Percentiles rank a stretch among this genome's conserved stretches.
Evolutionary conservation across 2,888 invertebrate genomes (phyloP).

Genomic region (Sinotaia quadrata): DNA sequence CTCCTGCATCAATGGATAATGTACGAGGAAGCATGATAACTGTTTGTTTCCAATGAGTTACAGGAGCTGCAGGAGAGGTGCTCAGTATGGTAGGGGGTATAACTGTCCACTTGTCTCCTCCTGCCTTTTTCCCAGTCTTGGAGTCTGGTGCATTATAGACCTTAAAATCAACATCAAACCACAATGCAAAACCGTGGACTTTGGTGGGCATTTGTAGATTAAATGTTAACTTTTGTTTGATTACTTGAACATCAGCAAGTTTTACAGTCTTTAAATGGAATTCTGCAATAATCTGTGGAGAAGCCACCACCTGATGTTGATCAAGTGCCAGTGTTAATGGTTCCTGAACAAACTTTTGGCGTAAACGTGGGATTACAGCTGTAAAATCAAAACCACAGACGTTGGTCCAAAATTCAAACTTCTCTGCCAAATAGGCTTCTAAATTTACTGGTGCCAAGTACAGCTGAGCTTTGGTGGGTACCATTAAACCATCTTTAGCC

Average conservation of each 20-base stretch:
- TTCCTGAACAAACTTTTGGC: constrained; percentile 48
- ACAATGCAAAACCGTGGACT: constrained; percentile 69
- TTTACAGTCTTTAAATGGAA: constrained; percentile 63
- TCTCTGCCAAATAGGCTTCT: constrained; percentile 55
- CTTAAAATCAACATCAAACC: constrained; percentile 69
- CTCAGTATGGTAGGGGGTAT: constrained; percentile 75
- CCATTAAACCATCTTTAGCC: constrained; percentile 59
- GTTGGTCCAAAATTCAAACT: constrained; percentile 66
- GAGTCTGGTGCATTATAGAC: background rate
- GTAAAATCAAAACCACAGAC: constrained; percentile 69
- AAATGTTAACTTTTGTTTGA: constrained; percentile 54
- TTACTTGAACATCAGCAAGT: constrained; percentile 50
- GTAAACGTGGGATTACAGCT: constrained; percentile 50
- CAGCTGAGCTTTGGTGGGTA: constrained; percentile 64
- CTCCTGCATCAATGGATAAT: constrained; percentile 81
- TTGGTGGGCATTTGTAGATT: constrained; percentile 43
- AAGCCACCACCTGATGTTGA: constrained; percentile 52
- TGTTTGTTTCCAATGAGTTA: constrained; percentile 97
- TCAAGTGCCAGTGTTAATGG: constrained; percentile 55
- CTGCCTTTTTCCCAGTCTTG: background rate
- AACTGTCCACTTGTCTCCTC: background rate
- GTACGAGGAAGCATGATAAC: constrained; percentile 87
- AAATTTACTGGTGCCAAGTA: constrained; percentile 66
- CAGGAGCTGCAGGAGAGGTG: constrained; percentile 82
- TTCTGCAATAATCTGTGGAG: constrained; percentile 50